phyloP scores from a whole-genome alignment of 2,888 invertebrate species.

The Apantesis nais region DNA sequence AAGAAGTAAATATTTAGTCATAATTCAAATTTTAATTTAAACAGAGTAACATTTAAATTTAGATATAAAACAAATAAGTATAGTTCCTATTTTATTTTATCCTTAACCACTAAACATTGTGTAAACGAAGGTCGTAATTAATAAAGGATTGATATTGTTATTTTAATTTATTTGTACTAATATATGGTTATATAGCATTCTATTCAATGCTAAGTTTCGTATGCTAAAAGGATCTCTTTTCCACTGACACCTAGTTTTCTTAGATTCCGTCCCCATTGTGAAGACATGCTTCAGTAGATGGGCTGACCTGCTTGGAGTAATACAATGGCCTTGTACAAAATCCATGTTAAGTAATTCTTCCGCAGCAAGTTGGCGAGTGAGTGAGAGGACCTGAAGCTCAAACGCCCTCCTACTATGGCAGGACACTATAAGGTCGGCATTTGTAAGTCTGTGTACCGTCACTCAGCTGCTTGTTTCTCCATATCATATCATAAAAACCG shows the following conservation, averaged over 20 bases:
- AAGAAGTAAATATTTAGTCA: neutral
- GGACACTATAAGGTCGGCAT: neutral
- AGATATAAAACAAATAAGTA: neutral
- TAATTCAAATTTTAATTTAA: neutral
- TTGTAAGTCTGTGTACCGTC: neutral
- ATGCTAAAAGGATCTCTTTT: neutral
- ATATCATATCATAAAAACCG: no score
- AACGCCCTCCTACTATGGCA: neutral
- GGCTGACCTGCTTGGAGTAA: no score
- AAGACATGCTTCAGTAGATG: no score
- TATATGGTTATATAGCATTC: neutral
- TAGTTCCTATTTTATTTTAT: neutral
- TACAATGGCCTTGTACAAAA: neutral
- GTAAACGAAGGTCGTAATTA: neutral
- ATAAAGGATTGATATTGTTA: neutral
- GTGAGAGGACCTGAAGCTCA: no score
- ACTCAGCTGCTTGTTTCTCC: no score
- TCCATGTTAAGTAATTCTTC: no score
- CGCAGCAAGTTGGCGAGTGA: no score
- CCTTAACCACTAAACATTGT: neutral
- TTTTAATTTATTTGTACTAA: neutral
- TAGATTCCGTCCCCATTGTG: no score
- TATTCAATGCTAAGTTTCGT: neutral
- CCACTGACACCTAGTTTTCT: neutral
- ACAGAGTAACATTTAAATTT: neutral